phyloP scores from a whole-genome alignment of 2,113 vertebrate genomes.

The Leptosomus discolor region DNA sequence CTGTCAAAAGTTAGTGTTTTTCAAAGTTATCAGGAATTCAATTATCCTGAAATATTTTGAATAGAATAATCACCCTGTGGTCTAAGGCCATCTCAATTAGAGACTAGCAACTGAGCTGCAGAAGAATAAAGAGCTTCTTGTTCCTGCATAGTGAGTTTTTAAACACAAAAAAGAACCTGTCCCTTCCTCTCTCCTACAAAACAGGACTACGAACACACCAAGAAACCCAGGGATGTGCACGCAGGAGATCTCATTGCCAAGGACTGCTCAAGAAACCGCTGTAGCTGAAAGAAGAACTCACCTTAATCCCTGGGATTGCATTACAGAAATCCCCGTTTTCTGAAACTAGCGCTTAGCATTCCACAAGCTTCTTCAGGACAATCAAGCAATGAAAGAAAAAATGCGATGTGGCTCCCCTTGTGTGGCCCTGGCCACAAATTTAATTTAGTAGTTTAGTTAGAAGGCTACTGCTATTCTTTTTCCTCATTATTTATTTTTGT shows the following conservation, averaged over 20 bases:
- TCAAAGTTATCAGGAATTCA: neutral
- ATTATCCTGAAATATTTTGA: neutral
- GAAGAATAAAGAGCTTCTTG: neutral
- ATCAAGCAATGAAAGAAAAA: neutral
- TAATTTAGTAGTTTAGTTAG: neutral
- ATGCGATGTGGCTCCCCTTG: neutral
- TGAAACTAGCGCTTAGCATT: neutral
- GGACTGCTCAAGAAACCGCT: neutral
- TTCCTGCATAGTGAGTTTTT: neutral
- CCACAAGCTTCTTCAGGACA: neutral
- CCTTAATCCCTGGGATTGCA: neutral
- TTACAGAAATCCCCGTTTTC: neutral
- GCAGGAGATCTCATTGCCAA: neutral
- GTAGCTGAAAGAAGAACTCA: neutral
- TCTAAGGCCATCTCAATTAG: neutral
- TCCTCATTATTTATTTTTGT: neutral
- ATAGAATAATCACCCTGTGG: neutral
- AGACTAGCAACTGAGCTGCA: neutral
- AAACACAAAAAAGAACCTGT: neutral
- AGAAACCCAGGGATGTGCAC: neutral
- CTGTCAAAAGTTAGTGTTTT: neutral
- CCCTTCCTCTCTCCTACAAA: neutral
- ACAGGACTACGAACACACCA: accelerated
- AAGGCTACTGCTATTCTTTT: neutral
- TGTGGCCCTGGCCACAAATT: neutral